Evolutionary conservation across 2,113 vertebrate genomes (phyloP).

Genomic region (Psettodes erumei): DNA sequence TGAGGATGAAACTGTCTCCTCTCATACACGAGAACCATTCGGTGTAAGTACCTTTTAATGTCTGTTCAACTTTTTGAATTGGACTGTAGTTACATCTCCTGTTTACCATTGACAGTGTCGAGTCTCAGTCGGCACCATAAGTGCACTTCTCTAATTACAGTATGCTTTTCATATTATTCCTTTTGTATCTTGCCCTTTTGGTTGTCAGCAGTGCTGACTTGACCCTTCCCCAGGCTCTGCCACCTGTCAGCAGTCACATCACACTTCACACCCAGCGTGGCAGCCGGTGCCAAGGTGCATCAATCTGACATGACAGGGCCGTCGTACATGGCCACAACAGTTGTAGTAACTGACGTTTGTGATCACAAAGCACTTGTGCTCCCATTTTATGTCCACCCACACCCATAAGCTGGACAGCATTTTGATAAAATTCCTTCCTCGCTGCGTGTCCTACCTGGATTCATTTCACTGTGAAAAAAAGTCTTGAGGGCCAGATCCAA

Average conservation of each 20-base stretch:
- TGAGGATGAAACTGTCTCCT: background rate
- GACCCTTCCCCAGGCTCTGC: constrained; percentile 34
- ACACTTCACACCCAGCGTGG: constrained; percentile 42
- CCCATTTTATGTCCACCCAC: constrained; percentile 27
- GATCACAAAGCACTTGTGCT: constrained; percentile 7
- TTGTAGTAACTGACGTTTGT: constrained; percentile 27
- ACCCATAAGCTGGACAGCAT: background rate
- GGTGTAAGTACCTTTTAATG: background rate
- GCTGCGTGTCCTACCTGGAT: constrained; percentile 7
- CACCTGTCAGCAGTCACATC: constrained; percentile 64
- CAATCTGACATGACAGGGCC: constrained; percentile 37
- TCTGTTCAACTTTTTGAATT: constrained; percentile 4
- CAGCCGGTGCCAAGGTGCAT: constrained; percentile 32
- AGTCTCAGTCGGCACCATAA: background rate
- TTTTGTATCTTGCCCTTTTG: constrained; percentile 18
- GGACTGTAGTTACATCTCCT: background rate
- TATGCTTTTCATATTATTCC: constrained; percentile 18
- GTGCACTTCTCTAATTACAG: constrained; percentile 26
- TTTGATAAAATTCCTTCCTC: constrained; percentile 30
- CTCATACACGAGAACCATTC: background rate
- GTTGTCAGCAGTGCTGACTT: constrained; percentile 46
- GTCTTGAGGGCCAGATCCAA: constrained; percentile 34
- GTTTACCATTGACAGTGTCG: constrained; percentile 4
- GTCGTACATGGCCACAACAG: constrained; percentile 16
- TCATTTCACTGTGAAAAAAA: constrained; percentile 10